Conservation (phyloP, 2,888 invertebrate genomes). For the Steinernema scapterisci region DNA sequence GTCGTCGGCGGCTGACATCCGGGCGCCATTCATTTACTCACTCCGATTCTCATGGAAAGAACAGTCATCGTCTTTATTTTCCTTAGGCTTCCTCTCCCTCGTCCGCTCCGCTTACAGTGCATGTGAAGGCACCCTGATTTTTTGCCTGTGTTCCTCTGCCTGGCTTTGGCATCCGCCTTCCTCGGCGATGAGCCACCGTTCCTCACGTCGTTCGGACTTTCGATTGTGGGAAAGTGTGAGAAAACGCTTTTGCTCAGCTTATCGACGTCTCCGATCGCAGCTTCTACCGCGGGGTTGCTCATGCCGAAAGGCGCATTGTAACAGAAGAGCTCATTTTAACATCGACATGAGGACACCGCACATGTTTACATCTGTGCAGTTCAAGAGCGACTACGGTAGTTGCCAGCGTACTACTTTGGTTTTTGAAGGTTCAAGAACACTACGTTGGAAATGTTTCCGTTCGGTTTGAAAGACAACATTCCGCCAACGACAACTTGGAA, state of each 20-base stretch:
- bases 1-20: conserved; percentile 30
- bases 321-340: conserved; percentile 15
- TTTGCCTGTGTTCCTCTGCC: not conserved
- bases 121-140: conserved; percentile 1
- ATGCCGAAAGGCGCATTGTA: conserved; percentile 7
- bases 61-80: conserved; percentile 31
- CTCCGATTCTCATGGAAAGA: conserved; percentile 28
- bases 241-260: not conserved
- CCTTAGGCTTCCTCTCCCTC: conserved; percentile 26
- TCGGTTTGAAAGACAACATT: conserved; percentile 51
- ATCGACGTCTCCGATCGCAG: conserved; percentile 7
- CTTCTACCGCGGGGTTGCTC: conserved; percentile 10
- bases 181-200: conserved; percentile 14
- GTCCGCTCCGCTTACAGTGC: conserved; percentile 13
- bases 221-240: conserved; percentile 24
- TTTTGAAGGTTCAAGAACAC: conserved; percentile 37
- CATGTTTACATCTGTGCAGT: too few relatives aligned
- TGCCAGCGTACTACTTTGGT: not conserved
- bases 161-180: conserved; percentile 7
- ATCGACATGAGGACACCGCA: not conserved
- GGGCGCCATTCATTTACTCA: conserved; percentile 31
- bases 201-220: conserved; percentile 10
- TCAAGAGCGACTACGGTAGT: too few relatives aligned
- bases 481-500: conserved; percentile 39
- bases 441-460: conserved; percentile 57